Evolutionary conservation across 2,888 invertebrate species (phyloP).

Genomic region (Agriotes lineatus): DNA sequence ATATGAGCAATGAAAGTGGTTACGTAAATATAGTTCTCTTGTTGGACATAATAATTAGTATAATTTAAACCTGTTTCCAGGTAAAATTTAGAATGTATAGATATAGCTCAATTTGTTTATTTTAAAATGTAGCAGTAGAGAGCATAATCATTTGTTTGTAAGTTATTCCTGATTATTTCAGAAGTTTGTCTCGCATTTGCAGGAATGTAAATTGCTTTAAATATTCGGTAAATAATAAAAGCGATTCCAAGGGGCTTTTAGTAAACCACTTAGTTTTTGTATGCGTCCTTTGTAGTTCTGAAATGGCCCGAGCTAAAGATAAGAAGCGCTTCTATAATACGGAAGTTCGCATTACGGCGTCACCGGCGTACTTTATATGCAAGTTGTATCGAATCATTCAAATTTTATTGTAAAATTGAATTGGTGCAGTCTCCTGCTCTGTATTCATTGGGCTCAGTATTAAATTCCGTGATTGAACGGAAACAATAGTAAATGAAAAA

Average conservation of each 20-base stretch:
- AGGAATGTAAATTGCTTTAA: constrained; percentile 3
- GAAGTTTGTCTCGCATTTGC: neutral
- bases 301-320: constrained; percentile 18
- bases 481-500: constrained; percentile 48
- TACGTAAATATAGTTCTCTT: too few species aligned
- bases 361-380: constrained; percentile 31
- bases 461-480: constrained; percentile 50
- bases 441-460: constrained; percentile 50
- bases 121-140: too few species aligned
- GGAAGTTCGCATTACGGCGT: constrained; percentile 20
- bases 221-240: neutral
- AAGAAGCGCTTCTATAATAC: constrained; percentile 16
- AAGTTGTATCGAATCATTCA: constrained; percentile 35
- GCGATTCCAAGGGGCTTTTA: constrained; percentile 21
- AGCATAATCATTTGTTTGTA: too few species aligned
- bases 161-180: neutral
- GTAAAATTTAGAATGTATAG: too few species aligned
- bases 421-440: constrained; percentile 42
- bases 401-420: constrained; percentile 34
- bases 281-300: constrained; percentile 22
- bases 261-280: constrained; percentile 25
- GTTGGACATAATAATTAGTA: too few species aligned
- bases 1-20: too few species aligned
- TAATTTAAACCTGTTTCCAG: too few species aligned
- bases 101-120: too few species aligned